phyloP scores from a whole-genome alignment of 2,797 vertebrate species.

The Spondyliosoma cantharus region DNA sequence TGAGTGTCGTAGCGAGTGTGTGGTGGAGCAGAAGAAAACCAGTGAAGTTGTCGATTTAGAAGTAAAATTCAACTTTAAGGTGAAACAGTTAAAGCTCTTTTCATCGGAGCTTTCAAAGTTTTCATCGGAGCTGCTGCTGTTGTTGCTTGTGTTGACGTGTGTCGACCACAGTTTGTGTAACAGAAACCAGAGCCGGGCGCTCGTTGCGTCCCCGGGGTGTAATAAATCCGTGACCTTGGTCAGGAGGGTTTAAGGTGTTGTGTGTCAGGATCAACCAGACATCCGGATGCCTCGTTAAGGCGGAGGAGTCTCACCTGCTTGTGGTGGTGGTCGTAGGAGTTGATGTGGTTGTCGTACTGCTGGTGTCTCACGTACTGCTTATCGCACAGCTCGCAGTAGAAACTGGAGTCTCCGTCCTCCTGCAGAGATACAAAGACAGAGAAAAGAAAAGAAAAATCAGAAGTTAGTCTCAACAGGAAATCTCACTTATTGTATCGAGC shows the following conservation, averaged over 20 bases:
- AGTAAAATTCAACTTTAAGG: too few relatives aligned
- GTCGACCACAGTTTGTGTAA: constrained; percentile 28
- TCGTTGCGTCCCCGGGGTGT: constrained; percentile 7
- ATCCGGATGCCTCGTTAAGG: constrained; percentile 25
- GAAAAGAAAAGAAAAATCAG: background rate
- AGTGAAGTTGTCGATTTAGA: too few relatives aligned
- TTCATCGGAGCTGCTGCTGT: background rate
- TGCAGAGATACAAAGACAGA: constrained; percentile 26
- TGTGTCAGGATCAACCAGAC: constrained; percentile 11
- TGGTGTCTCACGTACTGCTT: constrained; percentile 98
- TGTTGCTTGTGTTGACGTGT: constrained; percentile 28
- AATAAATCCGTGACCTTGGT: constrained; percentile 54
- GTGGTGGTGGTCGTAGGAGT: constrained; percentile 98
- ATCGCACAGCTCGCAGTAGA: constrained; percentile 97
- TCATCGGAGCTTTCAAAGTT: too few relatives aligned
- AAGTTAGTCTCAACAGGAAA: constrained; percentile 1
- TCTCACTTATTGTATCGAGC: background rate
- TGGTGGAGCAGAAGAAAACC: too few relatives aligned
- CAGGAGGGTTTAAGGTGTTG: constrained; percentile 28
- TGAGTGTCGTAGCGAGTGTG: too few relatives aligned
- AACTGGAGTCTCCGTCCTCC: constrained; percentile 91
- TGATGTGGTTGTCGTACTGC: constrained; percentile 99
- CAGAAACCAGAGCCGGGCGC: constrained; percentile 35
- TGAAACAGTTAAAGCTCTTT: background rate
- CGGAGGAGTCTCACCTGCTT: constrained; percentile 89